Percentiles rank a stretch among this genome's conserved stretches.
These are phyloP conservation scores for Knipowitschia caucasica DNA, from an alignment of 2,797 vertebrate genomes.

Conservation along the genomic window DNA sequence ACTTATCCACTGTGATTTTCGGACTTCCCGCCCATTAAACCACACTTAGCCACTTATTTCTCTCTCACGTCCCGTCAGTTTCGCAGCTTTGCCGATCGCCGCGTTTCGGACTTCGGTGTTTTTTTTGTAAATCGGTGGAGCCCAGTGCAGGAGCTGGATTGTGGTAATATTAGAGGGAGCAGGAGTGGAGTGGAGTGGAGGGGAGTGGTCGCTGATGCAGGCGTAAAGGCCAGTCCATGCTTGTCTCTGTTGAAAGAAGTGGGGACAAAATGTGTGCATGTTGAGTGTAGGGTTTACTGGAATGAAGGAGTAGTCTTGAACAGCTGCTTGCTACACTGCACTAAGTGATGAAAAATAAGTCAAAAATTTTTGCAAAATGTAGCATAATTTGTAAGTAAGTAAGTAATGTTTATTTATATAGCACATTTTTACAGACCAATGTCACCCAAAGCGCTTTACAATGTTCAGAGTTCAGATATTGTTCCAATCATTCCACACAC, in stretches of 20 bases:
- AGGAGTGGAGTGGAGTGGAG: too few relatives aligned
- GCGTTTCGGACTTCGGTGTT: not conserved
- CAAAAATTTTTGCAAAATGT: too few relatives aligned
- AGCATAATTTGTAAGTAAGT: too few relatives aligned
- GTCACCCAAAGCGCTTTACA: too few relatives aligned
- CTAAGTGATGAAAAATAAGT: too few relatives aligned
- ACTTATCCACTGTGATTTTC: conserved; percentile 3
- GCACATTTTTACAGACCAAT: too few relatives aligned
- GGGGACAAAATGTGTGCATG: not conserved
- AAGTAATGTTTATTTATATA: too few relatives aligned
- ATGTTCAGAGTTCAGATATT: too few relatives aligned
- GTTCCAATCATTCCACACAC: too few relatives aligned
- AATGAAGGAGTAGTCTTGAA: too few relatives aligned
- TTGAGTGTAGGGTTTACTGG: too few relatives aligned
- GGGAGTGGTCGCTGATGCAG: not conserved
- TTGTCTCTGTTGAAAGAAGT: not conserved
- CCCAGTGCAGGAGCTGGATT: not conserved
- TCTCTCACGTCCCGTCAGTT: not conserved
- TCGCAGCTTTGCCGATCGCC: not conserved
- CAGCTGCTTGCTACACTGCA: too few relatives aligned
- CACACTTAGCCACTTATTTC: conserved; percentile 12
- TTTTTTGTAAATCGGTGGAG: conserved; percentile 4
- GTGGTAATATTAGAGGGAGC: not conserved
- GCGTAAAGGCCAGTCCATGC: not conserved
- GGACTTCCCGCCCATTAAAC: conserved; percentile 7